These are phyloP conservation scores for Odontomyia ornata DNA, from an alignment of 2,888 invertebrate genomes.

Conservation along the genomic window DNA sequence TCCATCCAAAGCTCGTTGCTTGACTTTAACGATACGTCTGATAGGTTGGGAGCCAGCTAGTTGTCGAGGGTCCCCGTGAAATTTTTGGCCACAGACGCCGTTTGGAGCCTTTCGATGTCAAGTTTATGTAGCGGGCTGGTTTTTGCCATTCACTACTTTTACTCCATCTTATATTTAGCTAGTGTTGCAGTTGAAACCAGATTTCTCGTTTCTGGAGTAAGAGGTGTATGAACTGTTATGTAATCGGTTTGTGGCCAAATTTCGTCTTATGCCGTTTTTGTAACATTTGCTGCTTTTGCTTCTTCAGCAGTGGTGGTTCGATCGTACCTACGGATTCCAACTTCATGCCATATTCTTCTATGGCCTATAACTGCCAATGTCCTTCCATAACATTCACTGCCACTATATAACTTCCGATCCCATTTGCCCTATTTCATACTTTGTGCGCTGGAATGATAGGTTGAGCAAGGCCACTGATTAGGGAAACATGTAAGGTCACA, in stretches of 20 bases:
- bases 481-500: conserved; percentile 95
- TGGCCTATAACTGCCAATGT: conserved; percentile 93
- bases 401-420: conserved; percentile 90
- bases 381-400: conserved; percentile 88
- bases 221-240: conserved; percentile 96
- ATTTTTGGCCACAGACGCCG: too few relatives aligned
- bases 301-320: conserved; percentile 85
- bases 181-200: conserved; percentile 80
- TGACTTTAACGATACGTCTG: too few relatives aligned
- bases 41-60: too few relatives aligned
- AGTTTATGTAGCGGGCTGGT: too few relatives aligned
- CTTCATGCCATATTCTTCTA: conserved; percentile 95
- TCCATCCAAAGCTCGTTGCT: too few relatives aligned
- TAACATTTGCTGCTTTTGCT: conserved; percentile 79
- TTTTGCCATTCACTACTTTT: conserved; percentile 89
- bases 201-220: conserved; percentile 91
- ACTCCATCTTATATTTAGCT: conserved; percentile 85
- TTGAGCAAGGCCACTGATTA: conserved; percentile 84
- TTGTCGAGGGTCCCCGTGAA: too few relatives aligned
- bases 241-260: conserved; percentile 95
- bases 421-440: conserved; percentile 90
- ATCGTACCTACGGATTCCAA: conserved; percentile 92
- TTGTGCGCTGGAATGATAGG: conserved; percentile 82
- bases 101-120: too few relatives aligned
- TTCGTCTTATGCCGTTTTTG: conserved; percentile 81